Conservation (phyloP, 1,140 invertebrate genomes). For the Atta cephalotes region DNA sequence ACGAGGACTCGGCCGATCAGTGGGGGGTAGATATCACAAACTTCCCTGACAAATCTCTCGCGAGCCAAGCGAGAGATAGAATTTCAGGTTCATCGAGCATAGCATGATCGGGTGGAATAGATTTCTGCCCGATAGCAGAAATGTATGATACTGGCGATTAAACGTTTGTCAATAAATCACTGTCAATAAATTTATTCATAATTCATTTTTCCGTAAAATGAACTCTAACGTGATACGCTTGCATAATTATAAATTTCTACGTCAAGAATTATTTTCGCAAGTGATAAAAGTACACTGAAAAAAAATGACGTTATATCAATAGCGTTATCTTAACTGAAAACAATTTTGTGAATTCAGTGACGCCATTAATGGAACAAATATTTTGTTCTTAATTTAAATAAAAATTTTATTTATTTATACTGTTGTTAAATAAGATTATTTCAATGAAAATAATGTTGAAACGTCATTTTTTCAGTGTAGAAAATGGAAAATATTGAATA, state of each 20-base stretch:
- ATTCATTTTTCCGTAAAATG: not conserved
- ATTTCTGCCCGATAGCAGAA: conserved; percentile 14
- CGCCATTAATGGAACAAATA: no score
- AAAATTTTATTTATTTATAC: no score
- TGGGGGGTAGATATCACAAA: conserved; percentile 42
- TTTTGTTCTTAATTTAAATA: no score
- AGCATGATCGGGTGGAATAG: conserved; percentile 33
- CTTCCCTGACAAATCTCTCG: conserved; percentile 36
- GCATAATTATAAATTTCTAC: conserved; percentile 3
- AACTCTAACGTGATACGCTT: conserved; percentile 3
- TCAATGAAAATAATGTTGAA: no score
- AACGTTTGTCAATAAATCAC: conserved; percentile 1
- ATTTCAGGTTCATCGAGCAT: conserved; percentile 50
- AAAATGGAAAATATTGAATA: conserved; percentile 5
- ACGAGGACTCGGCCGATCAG: conserved; percentile 3
- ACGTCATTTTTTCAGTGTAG: no score
- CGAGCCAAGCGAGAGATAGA: conserved; percentile 41
- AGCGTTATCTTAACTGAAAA: no score
- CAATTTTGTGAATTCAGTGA: no score
- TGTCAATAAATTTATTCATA: conserved; percentile 52
- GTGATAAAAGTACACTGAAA: not conserved
- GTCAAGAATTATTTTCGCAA: not conserved
- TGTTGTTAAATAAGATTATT: no score
- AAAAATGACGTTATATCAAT: no score
- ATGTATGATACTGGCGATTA: conserved; percentile 26